Percentiles rank a stretch among this genome's conserved stretches.
Conservation (phyloP, 2,888 invertebrate genomes). For the Agrochola circellaris region DNA sequence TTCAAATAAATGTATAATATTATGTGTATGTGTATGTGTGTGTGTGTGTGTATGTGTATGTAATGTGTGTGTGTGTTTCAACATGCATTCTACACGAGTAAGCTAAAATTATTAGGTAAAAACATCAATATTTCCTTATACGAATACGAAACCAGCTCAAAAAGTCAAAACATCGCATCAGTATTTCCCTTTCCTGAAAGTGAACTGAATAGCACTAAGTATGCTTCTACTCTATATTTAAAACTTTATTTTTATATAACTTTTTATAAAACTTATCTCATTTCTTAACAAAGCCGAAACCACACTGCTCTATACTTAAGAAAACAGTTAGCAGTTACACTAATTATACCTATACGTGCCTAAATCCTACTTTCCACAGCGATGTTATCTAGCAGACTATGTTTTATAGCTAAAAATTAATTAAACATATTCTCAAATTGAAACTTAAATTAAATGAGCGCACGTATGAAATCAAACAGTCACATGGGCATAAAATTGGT, state of each 20-base stretch:
- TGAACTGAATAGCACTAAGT: not conserved
- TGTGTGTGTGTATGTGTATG: no score
- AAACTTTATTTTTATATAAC: constrained; percentile 10
- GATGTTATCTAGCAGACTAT: constrained; percentile 68
- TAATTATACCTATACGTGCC: constrained; percentile 68
- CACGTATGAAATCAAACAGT: constrained; percentile 79
- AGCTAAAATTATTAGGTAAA: not conserved
- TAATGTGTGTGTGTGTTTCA: no score
- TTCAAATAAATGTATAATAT: constrained; percentile 1
- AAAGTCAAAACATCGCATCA: not conserved
- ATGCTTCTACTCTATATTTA: not conserved
- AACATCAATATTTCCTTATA: constrained; percentile 12
- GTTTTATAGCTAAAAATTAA: constrained; percentile 80
- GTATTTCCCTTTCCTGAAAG: not conserved
- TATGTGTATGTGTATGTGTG: no score
- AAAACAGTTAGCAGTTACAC: constrained; percentile 70
- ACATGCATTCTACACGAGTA: not conserved
- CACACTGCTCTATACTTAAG: constrained; percentile 66
- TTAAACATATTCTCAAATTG: constrained; percentile 77
- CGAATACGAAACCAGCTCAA: constrained; percentile 5
- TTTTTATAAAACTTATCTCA: constrained; percentile 50
- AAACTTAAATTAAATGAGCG: constrained; percentile 69
- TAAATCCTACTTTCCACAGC: constrained; percentile 66
- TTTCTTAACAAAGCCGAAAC: constrained; percentile 70
- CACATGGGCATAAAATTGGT: constrained; percentile 85